Evolutionary conservation across 2,888 invertebrate species (phyloP), one percentile per base, ranked within the genome.

Genomic region (Amiota minor): DNA sequence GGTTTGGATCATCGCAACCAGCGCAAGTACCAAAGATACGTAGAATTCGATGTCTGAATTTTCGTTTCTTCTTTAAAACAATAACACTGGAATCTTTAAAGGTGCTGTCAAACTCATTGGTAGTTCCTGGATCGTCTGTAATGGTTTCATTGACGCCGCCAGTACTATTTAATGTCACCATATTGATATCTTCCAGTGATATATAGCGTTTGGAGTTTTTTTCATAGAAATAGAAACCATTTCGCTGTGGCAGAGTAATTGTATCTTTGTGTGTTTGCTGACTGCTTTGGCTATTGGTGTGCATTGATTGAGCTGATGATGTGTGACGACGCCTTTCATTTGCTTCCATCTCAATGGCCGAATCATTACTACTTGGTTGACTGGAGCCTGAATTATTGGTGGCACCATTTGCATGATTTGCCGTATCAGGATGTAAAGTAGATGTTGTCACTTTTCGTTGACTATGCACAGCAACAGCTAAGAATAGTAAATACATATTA

Each of bases 321-420:
- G 14, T 50, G 12, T 11, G 81, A 8, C 79, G 78, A 12, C 80
- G 78, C 20, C 8, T 16, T 59, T 83, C 83, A 55, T 76, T 77
- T 0, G 77, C 80, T 78, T 87, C 88, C 68, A 86, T 79, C 45
- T 88, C 87, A 45, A 88, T 88, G 56, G 88, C 89, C 0, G 88
- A 88, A 71, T 88, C 88, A 59, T 82, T 84, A 76, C 86, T 86
- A 74, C 81, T 84, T 0, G 84, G 81, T 46, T 83, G 80, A 12
- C 83, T 80, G 71, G 73, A 80, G 50, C 75, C 74, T 1, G 81
- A 78, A 61, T 78, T 79, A 65, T 79, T 59, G 59, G 12, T 50
- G 14, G 18, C 59, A 35, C 35, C 35, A 35, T 35, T 6, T 20
- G 20, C 20, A 3, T 11, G 11, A 10, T 59, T 77, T 0, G 74